Conservation (phyloP, 1,140 invertebrate species). For the Tetranychus cinnabarinus region DNA sequence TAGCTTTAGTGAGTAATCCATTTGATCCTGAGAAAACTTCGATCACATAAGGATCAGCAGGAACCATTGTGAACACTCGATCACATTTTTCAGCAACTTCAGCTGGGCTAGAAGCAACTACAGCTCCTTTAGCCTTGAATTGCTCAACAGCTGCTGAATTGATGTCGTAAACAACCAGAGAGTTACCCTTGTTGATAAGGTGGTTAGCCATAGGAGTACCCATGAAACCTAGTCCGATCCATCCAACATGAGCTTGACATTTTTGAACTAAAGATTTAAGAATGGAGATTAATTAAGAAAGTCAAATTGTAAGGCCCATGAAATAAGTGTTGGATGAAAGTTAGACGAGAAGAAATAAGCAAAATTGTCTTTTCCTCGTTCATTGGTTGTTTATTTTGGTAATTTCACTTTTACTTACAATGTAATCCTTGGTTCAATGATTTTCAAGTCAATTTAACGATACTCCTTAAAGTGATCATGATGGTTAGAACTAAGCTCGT, state of each 20-base stretch:
- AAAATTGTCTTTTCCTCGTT: too few relatives aligned
- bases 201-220: constrained; percentile 79
- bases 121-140: constrained; percentile 43
- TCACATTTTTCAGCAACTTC: constrained; percentile 48
- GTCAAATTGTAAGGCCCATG: background rate
- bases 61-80: constrained; percentile 76
- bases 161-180: constrained; percentile 62
- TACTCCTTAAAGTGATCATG: too few relatives aligned
- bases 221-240: constrained; percentile 87
- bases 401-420: too few relatives aligned
- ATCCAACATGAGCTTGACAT: constrained; percentile 32
- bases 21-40: constrained; percentile 34
- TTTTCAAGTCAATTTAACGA: too few relatives aligned
- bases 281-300: background rate
- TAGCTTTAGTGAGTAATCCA: constrained; percentile 24
- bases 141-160: constrained; percentile 35
- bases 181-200: constrained; percentile 43
- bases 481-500: too few relatives aligned
- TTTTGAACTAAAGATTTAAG: background rate
- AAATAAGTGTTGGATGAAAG: too few relatives aligned
- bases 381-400: too few relatives aligned
- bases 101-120: constrained; percentile 36
- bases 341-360: too few relatives aligned
- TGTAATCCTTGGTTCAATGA: too few relatives aligned
- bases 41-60: constrained; percentile 32